Evolutionary conservation across 2,888 invertebrate species (phyloP).

Genomic region (Rhogogaster chlorosoma): DNA sequence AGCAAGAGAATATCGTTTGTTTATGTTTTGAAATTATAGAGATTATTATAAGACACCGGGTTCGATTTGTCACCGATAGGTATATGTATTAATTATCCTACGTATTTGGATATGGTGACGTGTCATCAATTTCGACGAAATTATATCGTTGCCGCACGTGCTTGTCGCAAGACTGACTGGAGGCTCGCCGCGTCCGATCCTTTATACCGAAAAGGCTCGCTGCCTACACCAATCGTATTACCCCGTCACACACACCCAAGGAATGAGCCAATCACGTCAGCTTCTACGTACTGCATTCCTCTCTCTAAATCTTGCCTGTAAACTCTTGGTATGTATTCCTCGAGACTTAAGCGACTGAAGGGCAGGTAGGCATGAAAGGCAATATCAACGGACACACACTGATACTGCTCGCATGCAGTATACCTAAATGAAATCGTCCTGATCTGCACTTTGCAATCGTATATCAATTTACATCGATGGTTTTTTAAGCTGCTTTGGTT

Average conservation of each 20-base stretch:
- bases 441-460: neutral
- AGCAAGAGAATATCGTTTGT: neutral
- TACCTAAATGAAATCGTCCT: neutral
- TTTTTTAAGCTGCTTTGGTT: neutral
- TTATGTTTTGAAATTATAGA: neutral
- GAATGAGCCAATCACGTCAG: neutral
- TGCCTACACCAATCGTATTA: slow-evolving; percentile 24
- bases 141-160: neutral
- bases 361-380: neutral
- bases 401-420: neutral
- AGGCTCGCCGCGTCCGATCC: slow-evolving; percentile 45
- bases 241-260: slow-evolving; percentile 21
- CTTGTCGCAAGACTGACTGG: slow-evolving; percentile 32
- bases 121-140: neutral
- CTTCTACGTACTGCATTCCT: neutral
- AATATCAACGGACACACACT: neutral
- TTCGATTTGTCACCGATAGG: neutral
- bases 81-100: neutral
- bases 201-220: slow-evolving; percentile 34
- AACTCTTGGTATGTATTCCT: neutral
- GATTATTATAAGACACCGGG: neutral
- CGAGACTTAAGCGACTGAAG: neutral
- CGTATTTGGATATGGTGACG: neutral
- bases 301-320: slow-evolving; percentile 18
- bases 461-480: neutral